Evolutionary conservation across 2,113 vertebrate genomes (phyloP).

Genomic region (Bubo bubo): DNA sequence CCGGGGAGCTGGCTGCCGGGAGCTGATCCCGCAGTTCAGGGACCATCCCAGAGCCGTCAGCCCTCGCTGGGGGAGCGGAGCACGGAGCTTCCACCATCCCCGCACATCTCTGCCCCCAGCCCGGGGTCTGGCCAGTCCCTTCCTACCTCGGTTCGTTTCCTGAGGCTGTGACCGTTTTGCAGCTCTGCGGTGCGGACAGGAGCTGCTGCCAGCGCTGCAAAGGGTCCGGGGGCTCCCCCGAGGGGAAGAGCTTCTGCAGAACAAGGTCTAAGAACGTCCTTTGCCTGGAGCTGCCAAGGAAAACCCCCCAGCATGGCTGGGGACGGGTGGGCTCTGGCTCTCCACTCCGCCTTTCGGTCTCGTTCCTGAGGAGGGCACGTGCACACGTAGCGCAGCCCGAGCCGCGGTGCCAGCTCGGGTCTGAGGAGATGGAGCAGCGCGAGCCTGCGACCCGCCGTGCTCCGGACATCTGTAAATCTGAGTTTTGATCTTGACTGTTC

Average conservation of each 20-base stretch:
- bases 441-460: background rate
- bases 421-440: rapidly evolving
- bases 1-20: background rate
- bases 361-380: background rate
- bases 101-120: rapidly evolving
- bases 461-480: background rate
- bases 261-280: background rate
- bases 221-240: background rate
- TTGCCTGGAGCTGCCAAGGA: background rate
- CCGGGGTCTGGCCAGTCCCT: rapidly evolving
- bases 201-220: background rate
- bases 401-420: background rate
- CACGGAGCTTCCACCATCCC: too few species aligned
- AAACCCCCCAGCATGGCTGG: rapidly evolving
- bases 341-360: background rate
- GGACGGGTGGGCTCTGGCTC: background rate
- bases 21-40: background rate
- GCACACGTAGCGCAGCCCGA: rapidly evolving
- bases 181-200: background rate
- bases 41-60: rapidly evolving
- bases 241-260: background rate
- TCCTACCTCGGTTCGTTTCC: rapidly evolving
- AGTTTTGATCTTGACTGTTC: background rate
- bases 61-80: background rate
- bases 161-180: background rate